Evolutionary conservation across 2,888 invertebrate genomes (phyloP).

Genomic region (Chymomyza amoena): DNA sequence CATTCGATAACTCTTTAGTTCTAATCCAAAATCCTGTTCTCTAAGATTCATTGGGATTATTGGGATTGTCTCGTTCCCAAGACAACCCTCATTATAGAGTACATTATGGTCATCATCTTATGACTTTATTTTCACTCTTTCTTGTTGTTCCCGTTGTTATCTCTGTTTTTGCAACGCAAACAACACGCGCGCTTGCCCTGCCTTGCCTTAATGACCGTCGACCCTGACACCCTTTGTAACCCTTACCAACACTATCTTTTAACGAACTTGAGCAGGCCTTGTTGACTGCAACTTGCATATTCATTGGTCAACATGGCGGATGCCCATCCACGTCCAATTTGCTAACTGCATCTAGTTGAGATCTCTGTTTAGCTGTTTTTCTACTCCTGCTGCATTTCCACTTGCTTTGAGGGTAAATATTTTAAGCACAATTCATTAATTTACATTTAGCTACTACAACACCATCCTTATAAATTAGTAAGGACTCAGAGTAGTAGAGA

Average conservation of each 20-base stretch:
- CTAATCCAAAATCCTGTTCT: no score
- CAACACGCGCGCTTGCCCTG: not conserved
- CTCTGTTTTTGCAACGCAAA: not conserved
- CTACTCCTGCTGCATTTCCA: constrained; percentile 5
- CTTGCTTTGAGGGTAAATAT: constrained; percentile 59
- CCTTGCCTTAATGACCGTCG: not conserved
- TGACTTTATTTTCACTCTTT: not conserved
- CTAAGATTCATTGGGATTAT: no score
- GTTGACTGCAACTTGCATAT: constrained; percentile 52
- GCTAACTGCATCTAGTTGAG: constrained; percentile 1
- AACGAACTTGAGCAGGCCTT: constrained; percentile 44
- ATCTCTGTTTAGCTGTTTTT: not conserved
- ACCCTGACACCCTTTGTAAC: not conserved
- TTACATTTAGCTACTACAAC: constrained; percentile 40
- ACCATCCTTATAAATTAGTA: not conserved
- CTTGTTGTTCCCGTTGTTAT: not conserved
- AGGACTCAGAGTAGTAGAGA: not conserved
- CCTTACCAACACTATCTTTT: constrained; percentile 23
- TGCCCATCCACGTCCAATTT: constrained; percentile 5
- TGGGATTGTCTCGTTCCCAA: no score
- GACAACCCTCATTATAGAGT: not conserved
- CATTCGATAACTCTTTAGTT: no score
- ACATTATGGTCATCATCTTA: not conserved
- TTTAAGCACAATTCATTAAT: constrained; percentile 64
- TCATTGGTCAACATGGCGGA: constrained; percentile 52